These are phyloP conservation scores for Didymodactylos carnosus DNA, from an alignment of 2,888 invertebrate species.

Conservation along the genomic window DNA sequence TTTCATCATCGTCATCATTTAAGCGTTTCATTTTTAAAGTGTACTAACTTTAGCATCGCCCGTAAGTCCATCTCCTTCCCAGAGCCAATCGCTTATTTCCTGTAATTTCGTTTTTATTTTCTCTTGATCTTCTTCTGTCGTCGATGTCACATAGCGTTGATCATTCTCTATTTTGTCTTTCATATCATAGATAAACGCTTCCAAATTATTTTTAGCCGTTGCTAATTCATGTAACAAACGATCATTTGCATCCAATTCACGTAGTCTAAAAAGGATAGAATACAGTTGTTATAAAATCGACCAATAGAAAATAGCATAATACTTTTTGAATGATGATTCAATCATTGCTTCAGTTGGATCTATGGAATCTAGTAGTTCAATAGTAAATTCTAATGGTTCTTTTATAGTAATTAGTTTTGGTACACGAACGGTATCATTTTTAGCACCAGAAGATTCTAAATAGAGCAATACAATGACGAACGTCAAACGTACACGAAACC, in stretches of 20 bases:
- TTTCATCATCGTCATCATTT: too few species aligned
- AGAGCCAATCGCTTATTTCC: constrained; percentile 54
- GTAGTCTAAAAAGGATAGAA: neutral
- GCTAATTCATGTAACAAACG: constrained; percentile 47
- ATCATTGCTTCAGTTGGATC: neutral
- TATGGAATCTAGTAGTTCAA: neutral
- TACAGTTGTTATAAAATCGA: too few species aligned
- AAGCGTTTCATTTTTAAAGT: too few species aligned
- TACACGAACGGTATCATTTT: too few species aligned
- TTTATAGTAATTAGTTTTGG: neutral
- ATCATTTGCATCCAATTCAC: neutral
- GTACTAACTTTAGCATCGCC: constrained; percentile 8
- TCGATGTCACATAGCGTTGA: constrained; percentile 51
- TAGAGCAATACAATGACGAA: too few species aligned
- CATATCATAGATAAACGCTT: constrained; percentile 75
- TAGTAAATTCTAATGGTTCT: neutral
- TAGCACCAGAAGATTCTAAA: too few species aligned
- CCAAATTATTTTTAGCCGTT: constrained; percentile 68
- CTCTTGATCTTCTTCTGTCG: constrained; percentile 53
- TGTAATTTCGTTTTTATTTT: constrained; percentile 46
- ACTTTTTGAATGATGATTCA: neutral
- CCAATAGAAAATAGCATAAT: neutral
- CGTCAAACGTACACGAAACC: too few species aligned
- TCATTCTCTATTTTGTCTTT: constrained; percentile 59
- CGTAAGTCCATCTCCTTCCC: constrained; percentile 1